Percentiles rank a stretch among this genome's conserved stretches.
Conservation (phyloP, 2,888 invertebrate genomes). For the Parelbella ahira region DNA sequence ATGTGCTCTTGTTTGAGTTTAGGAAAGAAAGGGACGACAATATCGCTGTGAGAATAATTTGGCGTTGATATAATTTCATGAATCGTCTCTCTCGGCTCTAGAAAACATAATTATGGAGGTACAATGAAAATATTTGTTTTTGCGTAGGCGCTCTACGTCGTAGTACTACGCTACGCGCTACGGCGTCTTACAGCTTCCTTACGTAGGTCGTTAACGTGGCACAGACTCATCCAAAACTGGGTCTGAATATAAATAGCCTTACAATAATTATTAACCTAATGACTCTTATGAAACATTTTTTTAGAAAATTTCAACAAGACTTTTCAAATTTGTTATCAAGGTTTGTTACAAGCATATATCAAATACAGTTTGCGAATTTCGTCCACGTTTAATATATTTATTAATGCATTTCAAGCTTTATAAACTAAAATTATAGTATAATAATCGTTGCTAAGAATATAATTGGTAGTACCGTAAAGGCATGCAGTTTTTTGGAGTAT, state of each 20-base stretch:
- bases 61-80: conserved; percentile 28
- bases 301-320: not conserved
- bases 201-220: conserved; percentile 22
- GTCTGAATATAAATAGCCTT: conserved; percentile 20
- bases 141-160: conserved; percentile 49
- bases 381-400: too few species aligned
- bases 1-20: conserved; percentile 3
- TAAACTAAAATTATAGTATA: too few species aligned
- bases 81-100: conserved; percentile 27
- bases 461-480: not conserved
- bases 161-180: conserved; percentile 47
- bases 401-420: too few species aligned
- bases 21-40: conserved; percentile 3
- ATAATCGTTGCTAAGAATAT: too few species aligned
- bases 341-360: too few species aligned
- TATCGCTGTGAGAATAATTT: conserved; percentile 4
- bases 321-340: too few species aligned
- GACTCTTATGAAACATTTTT: conserved; percentile 17
- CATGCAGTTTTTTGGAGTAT: conserved; percentile 5
- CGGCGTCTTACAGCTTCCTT: conserved; percentile 21
- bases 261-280: conserved; percentile 18
- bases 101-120: conserved; percentile 30
- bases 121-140: conserved; percentile 34
- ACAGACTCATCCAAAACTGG: conserved; percentile 13
- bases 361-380: too few species aligned